A percentile compares a stretch with the other conserved stretches of the same genome.
These are phyloP conservation scores for Drosophila malerkotliana DNA, from an alignment of 1,140 invertebrate genomes.

Conservation along the genomic window DNA sequence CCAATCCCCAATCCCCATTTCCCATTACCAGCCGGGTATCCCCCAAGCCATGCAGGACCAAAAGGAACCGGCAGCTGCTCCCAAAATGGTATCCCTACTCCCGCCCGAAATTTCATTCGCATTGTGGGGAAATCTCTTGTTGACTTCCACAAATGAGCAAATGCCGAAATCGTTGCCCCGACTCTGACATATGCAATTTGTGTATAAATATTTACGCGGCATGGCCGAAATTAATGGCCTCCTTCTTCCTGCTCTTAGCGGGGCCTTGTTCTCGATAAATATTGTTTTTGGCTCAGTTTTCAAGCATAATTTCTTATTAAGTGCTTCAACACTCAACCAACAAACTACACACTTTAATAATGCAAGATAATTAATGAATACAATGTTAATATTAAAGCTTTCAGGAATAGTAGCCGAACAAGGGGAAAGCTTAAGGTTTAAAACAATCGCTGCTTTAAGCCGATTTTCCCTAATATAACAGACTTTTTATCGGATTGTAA, in stretches of 20 bases:
- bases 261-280: constrained; percentile 31
- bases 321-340: constrained; percentile 13
- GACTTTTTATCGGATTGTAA: constrained; percentile 28
- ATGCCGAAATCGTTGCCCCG: constrained; percentile 55
- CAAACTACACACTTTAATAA: background rate
- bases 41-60: constrained; percentile 7
- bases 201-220: constrained; percentile 79
- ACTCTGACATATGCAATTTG: constrained; percentile 66
- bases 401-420: no score
- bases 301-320: constrained; percentile 39
- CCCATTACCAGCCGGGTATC: background rate
- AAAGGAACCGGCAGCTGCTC: constrained; percentile 32
- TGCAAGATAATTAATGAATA: constrained; percentile 2
- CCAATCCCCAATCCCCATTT: background rate
- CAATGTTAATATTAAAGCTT: background rate
- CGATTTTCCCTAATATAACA: constrained; percentile 20
- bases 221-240: constrained; percentile 66
- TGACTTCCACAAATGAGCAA: constrained; percentile 79
- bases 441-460: constrained; percentile 6
- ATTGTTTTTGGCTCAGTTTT: constrained; percentile 35
- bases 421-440: background rate
- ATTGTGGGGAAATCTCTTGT: constrained; percentile 75
- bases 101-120: constrained; percentile 6
- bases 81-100: constrained; percentile 25
- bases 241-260: background rate